Evolutionary conservation across 2,797 vertebrate species (phyloP), one percentile per base, ranked within the genome.

Genomic region (Okamejei kenojei): DNA sequence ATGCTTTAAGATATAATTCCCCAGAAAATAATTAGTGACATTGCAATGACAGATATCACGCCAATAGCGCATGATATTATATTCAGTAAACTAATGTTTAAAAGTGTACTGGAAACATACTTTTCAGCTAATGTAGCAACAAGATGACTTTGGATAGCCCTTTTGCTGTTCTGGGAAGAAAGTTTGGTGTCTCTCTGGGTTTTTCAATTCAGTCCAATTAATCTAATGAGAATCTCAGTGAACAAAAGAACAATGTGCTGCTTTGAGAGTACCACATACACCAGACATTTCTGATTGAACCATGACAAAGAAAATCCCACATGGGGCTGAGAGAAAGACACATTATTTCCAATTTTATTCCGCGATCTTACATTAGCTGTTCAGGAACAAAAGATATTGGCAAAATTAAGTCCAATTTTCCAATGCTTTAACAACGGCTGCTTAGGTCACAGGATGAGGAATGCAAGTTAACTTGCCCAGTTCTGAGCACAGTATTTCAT

Each of bases 211-310:
- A 21, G 65, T 88, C 61, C 84, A 88, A 68, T 88, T 88, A 88
- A 68, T 65, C 15, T 68, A 88, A 88, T 88, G 61, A 32, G 84
- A 88, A 88, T 88, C 84, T 88, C 84, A 88, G 2, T 65, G 84
- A 65, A 65, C 61, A 88, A 21, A 15, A 88, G 84, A 88, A 88
- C 84, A 88, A 88, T 65, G 17, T 9, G 15, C 68, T 19, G 61
- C 84, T 68, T 88, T 68, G 61, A 88, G n/a, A 35, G 61, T 65
- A 32, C 29, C 17, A 88, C n/a, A 65, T 65, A 32, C 32, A 88
- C 65, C 61, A 35, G 61, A 7, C 61, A 32, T 35, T 88, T 8
- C n/a, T 65, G 84, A 88, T 21, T 7, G 84, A 32, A 88, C 61
- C 10, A 10, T 35, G 61, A 17, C 29, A 88, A 88, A 88, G 71